Evolutionary conservation across 2,888 invertebrate genomes (phyloP).

Genomic region (Philhelius pedissequus): DNA sequence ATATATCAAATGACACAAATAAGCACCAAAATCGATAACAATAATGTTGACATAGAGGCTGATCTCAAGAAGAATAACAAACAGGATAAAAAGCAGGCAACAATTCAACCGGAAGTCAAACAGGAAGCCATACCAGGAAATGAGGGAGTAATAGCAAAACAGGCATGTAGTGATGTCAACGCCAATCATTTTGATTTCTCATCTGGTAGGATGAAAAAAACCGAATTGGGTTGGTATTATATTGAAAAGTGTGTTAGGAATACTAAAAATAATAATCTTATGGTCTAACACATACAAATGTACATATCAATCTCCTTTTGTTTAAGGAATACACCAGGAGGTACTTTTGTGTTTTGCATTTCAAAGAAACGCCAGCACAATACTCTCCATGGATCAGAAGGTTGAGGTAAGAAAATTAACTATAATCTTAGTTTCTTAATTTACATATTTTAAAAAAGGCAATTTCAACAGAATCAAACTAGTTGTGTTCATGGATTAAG

Average conservation of each 20-base stretch:
- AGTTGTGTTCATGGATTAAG: slow-evolving; percentile 89
- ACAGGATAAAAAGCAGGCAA: not conserved
- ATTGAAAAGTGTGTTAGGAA: not conserved
- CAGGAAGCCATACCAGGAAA: slow-evolving; percentile 71
- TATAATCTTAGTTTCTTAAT: not conserved
- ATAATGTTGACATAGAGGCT: slow-evolving; percentile 71
- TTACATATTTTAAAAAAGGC: slow-evolving; percentile 30
- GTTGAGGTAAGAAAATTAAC: slow-evolving; percentile 73
- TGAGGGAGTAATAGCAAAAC: not conserved
- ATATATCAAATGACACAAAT: slow-evolving; percentile 77
- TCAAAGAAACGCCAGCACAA: slow-evolving; percentile 86
- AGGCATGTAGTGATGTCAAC: slow-evolving; percentile 45
- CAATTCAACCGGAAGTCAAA: slow-evolving; percentile 77
- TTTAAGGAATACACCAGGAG: slow-evolving; percentile 75
- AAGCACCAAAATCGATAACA: slow-evolving; percentile 68
- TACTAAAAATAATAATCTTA: not conserved
- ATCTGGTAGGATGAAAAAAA: slow-evolving; percentile 1
- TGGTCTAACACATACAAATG: not conserved
- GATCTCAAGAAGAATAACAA: slow-evolving; percentile 73
- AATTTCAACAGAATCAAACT: slow-evolving; percentile 81
- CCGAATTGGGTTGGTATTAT: slow-evolving; percentile 72
- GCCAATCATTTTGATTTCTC: slow-evolving; percentile 46
- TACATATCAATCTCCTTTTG: not conserved
- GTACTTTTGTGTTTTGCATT: slow-evolving; percentile 88
- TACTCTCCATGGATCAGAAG: slow-evolving; percentile 84